A percentile compares a stretch with the other conserved stretches of the same genome.
phyloP scores from a whole-genome alignment of 2,888 invertebrate species.

The Meghimatium bilineatum region DNA sequence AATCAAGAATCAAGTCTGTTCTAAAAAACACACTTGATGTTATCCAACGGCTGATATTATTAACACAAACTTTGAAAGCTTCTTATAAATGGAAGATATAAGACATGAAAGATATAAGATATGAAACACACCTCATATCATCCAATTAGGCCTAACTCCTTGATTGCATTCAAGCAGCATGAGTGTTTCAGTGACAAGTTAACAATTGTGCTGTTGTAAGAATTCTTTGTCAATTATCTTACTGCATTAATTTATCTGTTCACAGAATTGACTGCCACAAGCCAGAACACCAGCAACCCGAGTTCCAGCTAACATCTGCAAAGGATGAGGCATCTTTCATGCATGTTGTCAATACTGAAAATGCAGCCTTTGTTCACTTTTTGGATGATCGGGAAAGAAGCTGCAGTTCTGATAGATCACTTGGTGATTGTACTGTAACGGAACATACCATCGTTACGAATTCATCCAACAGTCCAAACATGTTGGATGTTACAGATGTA shows the following conservation, averaged over 20 bases:
- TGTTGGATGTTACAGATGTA: not conserved
- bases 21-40: too few species aligned
- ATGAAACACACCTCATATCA: too few species aligned
- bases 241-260: not conserved
- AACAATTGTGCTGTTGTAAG: too few species aligned
- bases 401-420: constrained; percentile 22
- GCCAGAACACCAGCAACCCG: constrained; percentile 30
- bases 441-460: not conserved
- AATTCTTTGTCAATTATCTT: too few species aligned
- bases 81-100: too few species aligned
- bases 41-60: too few species aligned
- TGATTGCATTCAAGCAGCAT: too few species aligned
- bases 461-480: not conserved
- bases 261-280: constrained; percentile 41
- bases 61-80: too few species aligned
- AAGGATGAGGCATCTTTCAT: constrained; percentile 25
- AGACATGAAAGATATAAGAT: too few species aligned
- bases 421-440: not conserved
- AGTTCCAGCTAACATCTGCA: constrained; percentile 32
- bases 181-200: too few species aligned
- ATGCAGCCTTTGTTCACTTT: constrained; percentile 10
- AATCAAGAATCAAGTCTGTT: too few species aligned
- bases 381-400: constrained; percentile 15
- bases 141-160: too few species aligned
- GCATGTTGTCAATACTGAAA: constrained; percentile 23